Evolutionary conservation across 2,113 vertebrate genomes (phyloP), one percentile per base, ranked within the genome.

Genomic region (Vanacampus margaritifer): DNA sequence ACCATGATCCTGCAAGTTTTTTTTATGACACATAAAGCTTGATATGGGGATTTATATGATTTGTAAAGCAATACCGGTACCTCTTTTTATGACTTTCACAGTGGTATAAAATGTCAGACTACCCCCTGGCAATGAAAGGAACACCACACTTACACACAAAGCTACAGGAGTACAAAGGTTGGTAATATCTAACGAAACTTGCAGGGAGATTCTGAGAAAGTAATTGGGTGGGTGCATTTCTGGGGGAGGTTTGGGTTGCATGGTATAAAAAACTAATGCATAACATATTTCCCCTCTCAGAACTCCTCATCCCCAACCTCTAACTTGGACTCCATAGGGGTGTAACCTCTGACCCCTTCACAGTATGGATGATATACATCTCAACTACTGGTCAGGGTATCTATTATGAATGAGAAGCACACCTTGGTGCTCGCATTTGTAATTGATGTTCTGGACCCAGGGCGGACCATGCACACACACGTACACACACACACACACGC

Each of bases 381-480:
- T 74, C 82, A 89, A 81, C 73, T 69, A 78, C 78, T 79, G 65
- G 79, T 63, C 32, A 74, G 77, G 73, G 75, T 76, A 91, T 91
- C 86, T 84, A 91, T 90, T 89, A 91, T 91, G 80, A 90, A 90
- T 89, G 86, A 89, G 87, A 88, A 75, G 58, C 81, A 84, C 80
- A 84, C 79, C 83, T 79, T 82, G 78, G 84, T 90, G 71, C 69
- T 67, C 75, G 75, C 85, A 81, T 83, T 87, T 84, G 78, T 84
- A 90, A 89, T 90, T 86, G 84, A 90, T 89, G 79, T 82, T 75
- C 82, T 84, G 87, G 80, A 83, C 73, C 69, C 78, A 78, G 68
- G 83, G 39, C 64, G 39, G 24, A 37, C 67, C 36, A 36, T 54
- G 48, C 60, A 50, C 71, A 69, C 73, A 72, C 71, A 4, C n/a